These are phyloP conservation scores for Cosmia pyralina DNA, from an alignment of 2,888 invertebrate genomes.

Conservation along the genomic window DNA sequence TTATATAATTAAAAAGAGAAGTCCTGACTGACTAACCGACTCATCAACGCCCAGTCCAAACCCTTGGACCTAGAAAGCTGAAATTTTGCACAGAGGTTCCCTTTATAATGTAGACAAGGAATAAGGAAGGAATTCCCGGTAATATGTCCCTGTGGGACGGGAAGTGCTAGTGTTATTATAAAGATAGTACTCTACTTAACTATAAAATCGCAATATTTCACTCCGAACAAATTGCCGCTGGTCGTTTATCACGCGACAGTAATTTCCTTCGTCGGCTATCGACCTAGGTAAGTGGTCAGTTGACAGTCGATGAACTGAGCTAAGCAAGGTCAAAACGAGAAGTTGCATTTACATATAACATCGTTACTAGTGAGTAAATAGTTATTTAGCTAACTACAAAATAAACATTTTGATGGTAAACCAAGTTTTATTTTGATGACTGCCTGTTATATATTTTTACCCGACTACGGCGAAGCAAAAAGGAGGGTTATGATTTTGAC, in stretches of 20 bases:
- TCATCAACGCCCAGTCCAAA: no score
- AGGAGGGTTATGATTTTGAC: no score
- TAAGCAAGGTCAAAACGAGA: slow-evolving; percentile 53
- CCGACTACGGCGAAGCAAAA: no score
- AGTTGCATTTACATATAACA: slow-evolving; percentile 41
- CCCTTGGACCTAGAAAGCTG: no score
- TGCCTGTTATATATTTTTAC: neutral
- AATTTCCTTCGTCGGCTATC: slow-evolving; percentile 64
- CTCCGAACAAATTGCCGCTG: slow-evolving; percentile 10
- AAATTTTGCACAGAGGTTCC: no score
- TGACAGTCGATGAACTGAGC: slow-evolving; percentile 56
- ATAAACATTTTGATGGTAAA: slow-evolving; percentile 32
- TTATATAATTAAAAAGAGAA: no score
- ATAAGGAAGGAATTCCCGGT: no score
- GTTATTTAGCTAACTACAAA: slow-evolving; percentile 14
- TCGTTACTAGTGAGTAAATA: slow-evolving; percentile 7
- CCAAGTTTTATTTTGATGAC: slow-evolving; percentile 25
- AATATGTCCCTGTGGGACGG: no score
- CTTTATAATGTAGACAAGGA: no score
- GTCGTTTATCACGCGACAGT: slow-evolving; percentile 52
- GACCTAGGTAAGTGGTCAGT: slow-evolving; percentile 62
- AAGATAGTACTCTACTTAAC: neutral
- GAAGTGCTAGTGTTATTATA: no score
- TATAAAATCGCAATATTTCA: slow-evolving; percentile 10
- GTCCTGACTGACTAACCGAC: no score